A percentile compares a stretch with the other conserved stretches of the same genome.
Evolutionary conservation across 2,113 vertebrate genomes (phyloP).

Genomic region (Dinomys branickii): DNA sequence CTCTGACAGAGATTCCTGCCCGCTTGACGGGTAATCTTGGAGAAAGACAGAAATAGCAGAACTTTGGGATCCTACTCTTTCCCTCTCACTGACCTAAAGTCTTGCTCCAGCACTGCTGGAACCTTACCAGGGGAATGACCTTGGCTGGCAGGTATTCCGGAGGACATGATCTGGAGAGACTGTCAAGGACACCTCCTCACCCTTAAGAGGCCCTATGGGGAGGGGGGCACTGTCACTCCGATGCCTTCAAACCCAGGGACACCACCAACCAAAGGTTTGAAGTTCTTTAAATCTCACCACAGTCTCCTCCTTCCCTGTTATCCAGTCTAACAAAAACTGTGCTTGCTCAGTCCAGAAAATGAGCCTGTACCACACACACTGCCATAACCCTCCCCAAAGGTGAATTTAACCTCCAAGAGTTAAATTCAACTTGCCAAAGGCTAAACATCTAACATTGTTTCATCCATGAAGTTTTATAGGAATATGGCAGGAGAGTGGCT

Average conservation of each 20-base stretch:
- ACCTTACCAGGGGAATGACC: not conserved
- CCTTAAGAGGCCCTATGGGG: not conserved
- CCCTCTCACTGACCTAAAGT: slow-evolving; percentile 1
- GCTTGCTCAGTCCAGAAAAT: not conserved
- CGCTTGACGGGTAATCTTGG: slow-evolving; percentile 29
- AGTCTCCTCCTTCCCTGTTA: not conserved
- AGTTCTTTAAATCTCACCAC: not conserved
- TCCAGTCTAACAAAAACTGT: not conserved
- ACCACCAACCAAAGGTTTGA: not conserved
- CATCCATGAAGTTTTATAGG: not conserved
- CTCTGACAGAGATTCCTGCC: slow-evolving; percentile 21
- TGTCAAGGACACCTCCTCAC: not conserved
- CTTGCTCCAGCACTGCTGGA: not conserved
- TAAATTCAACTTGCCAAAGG: not conserved
- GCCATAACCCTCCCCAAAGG: not conserved
- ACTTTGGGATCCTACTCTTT: not conserved
- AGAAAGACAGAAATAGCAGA: slow-evolving; percentile 70
- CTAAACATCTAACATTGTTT: not conserved
- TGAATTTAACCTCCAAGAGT: not conserved
- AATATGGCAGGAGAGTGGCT: not conserved
- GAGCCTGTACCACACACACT: not conserved
- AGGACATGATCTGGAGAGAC: not conserved
- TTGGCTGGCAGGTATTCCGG: not conserved
- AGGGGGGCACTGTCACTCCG: not conserved
- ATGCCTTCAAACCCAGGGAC: not conserved